Evolutionary conservation across 2,888 invertebrate species (phyloP).

Genomic region (Portevinia maculata): DNA sequence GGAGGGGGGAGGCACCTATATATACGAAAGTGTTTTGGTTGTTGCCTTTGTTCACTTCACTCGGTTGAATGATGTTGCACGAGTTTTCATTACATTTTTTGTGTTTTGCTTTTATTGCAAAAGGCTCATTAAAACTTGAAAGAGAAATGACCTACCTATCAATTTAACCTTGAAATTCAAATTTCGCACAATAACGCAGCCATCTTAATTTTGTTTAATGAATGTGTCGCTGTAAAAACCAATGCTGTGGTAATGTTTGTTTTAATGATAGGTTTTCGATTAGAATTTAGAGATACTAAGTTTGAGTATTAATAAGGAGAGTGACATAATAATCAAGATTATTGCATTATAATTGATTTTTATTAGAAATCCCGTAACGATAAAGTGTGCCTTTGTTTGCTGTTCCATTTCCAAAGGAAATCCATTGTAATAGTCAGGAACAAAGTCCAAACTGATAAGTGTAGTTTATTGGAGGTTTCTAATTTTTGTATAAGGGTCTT

Average conservation of each 20-base stretch:
- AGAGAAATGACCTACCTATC: constrained; percentile 24
- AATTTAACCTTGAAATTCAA: constrained; percentile 56
- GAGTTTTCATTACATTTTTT: too few species aligned
- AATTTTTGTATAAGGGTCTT: too few species aligned
- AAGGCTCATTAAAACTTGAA: constrained; percentile 30
- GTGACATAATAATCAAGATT: constrained; percentile 36
- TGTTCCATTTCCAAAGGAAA: not conserved
- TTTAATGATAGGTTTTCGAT: not conserved
- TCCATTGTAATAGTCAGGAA: not conserved
- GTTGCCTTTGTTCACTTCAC: not conserved
- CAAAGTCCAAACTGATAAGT: not conserved
- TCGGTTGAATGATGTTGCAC: not conserved
- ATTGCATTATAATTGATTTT: constrained; percentile 25
- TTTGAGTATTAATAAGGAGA: constrained; percentile 29
- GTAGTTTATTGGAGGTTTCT: too few species aligned
- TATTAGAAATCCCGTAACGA: not conserved
- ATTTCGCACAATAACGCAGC: constrained; percentile 36
- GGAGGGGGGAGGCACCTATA: too few species aligned
- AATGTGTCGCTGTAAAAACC: not conserved
- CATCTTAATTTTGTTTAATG: constrained; percentile 28
- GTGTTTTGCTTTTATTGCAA: constrained; percentile 14
- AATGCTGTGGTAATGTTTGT: constrained; percentile 17
- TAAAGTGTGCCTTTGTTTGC: constrained; percentile 2
- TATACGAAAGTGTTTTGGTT: not conserved
- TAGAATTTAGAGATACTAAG: not conserved